Evolutionary conservation across 2,797 vertebrate species (phyloP), one percentile per base, ranked within the genome.

Genomic region (Momotus momota): DNA sequence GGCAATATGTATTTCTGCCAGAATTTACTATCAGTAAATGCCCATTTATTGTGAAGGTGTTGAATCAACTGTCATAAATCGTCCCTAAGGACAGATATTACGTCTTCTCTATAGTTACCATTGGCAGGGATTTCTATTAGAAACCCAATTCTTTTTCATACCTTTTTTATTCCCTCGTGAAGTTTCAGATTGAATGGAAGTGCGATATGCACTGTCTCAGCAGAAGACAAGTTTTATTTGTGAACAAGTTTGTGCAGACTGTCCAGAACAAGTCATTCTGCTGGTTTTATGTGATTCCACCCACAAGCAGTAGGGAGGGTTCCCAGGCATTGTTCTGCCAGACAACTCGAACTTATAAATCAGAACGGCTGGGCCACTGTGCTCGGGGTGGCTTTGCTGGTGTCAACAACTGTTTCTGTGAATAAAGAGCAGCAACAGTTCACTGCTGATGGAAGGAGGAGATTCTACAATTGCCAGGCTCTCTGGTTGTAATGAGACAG

Each of bases 21-120:
- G 85, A 75, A 92, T 90, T 88, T 90, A 60, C 87, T 86, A 74
- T 86, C 95, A 90, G 49, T 90, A 96, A 96, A 93, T 73, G 92
- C 64, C 90, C 54, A 74, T 82, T 94, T 96, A 64, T 83, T 85
- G 74, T 45, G 81, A 55, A 81, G 90, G 77, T 54, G 75, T 89
- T 95, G 90, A 94, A 96, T 95, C 94, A 92, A 2, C 91, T 87
- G 79, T 77, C 93, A 93, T 78, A 89, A 94, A 87, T 78, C 0
- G 0, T 94, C 94, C 81, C 93, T 52, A 46, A 83, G 75, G 94
- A 89, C 6, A 86, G 81, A 35, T 85, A 86, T 82, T 92, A 67
- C 75, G 88, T 75, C 87, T 85, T 45, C 84, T 86, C 87, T 45
- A 7, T 67, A 81, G 61, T 43, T 55, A 65, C 62, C 74, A 64